Conservation (phyloP, 2,113 vertebrate species). For the Scomber scombrus region DNA sequence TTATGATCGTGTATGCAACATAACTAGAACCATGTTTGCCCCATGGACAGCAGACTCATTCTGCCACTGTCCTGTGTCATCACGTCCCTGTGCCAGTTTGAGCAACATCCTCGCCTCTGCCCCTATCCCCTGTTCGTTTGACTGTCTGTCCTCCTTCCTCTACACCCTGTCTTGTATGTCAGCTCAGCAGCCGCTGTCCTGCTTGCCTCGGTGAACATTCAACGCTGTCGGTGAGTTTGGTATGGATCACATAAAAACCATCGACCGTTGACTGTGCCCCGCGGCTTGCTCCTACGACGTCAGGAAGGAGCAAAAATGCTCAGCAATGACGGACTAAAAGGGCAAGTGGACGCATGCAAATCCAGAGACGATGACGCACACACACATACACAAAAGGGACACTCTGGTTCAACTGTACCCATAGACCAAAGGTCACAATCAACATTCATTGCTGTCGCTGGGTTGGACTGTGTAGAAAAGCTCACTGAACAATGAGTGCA, state of each 20-base stretch:
- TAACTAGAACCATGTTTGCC: slow-evolving; percentile 41
- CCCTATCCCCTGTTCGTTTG: slow-evolving; percentile 21
- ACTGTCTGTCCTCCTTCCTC: slow-evolving; percentile 16
- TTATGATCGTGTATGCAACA: slow-evolving; percentile 1
- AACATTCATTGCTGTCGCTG: slow-evolving; percentile 99
- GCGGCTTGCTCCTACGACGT: slow-evolving; percentile 81
- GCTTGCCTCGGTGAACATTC: slow-evolving; percentile 93
- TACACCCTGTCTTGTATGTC: slow-evolving; percentile 44
- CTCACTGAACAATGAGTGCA: slow-evolving; percentile 99
- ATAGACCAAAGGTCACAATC: slow-evolving; percentile 96
- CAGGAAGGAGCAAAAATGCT: slow-evolving; percentile 27
- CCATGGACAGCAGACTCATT: slow-evolving; percentile 48
- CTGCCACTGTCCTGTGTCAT: slow-evolving; percentile 63
- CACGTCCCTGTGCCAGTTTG: slow-evolving; percentile 47
- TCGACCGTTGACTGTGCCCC: slow-evolving; percentile 99
- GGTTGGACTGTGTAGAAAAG: slow-evolving; percentile 97
- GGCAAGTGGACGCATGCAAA: slow-evolving; percentile 60
- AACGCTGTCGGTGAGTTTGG: slow-evolving; percentile 99
- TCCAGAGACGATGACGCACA: slow-evolving; percentile 15
- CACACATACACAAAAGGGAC: slow-evolving; percentile 49
- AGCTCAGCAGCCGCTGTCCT: slow-evolving; percentile 37
- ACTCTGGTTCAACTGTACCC: slow-evolving; percentile 70
- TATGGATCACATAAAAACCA: slow-evolving; percentile 94
- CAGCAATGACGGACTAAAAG: slow-evolving; percentile 32
- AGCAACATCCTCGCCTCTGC: slow-evolving; percentile 37